Conservation (phyloP, 2,797 vertebrate species). For the Cetoscarus ocellatus region DNA sequence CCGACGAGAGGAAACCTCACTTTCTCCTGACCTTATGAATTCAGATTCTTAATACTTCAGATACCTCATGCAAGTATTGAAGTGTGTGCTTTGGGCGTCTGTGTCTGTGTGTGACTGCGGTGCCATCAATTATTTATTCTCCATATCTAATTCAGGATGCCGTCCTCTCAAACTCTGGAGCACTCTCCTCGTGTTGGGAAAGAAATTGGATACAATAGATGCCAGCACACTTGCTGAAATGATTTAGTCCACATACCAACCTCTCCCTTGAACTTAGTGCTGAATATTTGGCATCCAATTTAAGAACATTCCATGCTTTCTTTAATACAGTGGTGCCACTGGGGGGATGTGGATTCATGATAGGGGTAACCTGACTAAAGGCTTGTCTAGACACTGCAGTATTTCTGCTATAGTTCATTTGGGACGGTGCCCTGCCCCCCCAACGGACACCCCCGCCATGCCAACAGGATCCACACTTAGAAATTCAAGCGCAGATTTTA, state of each 20-base stretch:
- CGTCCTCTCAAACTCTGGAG: slow-evolving; percentile 57
- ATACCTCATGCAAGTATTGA: slow-evolving; percentile 3
- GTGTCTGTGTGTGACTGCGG: slow-evolving; percentile 48
- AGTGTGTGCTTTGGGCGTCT: not conserved
- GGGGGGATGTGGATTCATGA: no score
- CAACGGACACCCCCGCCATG: no score
- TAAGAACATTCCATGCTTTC: slow-evolving; percentile 26
- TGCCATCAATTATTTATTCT: slow-evolving; percentile 72
- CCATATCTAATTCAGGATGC: slow-evolving; percentile 73
- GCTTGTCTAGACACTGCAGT: no score
- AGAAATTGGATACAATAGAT: slow-evolving; percentile 52
- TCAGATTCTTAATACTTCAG: slow-evolving; percentile 42
- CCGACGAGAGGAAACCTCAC: slow-evolving; percentile 38
- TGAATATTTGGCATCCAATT: slow-evolving; percentile 54
- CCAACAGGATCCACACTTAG: no score
- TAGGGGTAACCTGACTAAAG: no score
- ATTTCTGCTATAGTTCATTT: no score
- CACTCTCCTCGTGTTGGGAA: slow-evolving; percentile 33
- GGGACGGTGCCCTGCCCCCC: no score
- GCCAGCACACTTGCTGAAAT: slow-evolving; percentile 33
- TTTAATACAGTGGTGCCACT: slow-evolving; percentile 25
- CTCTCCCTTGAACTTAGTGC: slow-evolving; percentile 38
- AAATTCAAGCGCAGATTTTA: no score
- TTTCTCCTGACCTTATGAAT: slow-evolving; percentile 51
- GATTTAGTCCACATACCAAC: slow-evolving; percentile 35